Evolutionary conservation across 2,113 vertebrate genomes (phyloP), one percentile per base, ranked within the genome.

Genomic region (Nibea coibor): DNA sequence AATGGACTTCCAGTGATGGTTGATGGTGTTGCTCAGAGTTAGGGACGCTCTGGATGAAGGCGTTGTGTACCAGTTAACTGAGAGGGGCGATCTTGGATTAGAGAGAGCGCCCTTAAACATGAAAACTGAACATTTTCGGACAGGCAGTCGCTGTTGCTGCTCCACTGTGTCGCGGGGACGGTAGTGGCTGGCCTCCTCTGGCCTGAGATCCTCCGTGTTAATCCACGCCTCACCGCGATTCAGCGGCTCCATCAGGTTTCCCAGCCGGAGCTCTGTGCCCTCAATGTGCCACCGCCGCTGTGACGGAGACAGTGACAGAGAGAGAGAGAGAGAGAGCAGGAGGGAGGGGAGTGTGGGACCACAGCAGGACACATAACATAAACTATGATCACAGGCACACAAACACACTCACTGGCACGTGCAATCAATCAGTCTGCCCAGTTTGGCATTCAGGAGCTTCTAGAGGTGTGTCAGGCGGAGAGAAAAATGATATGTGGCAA

Each of bases 341-440:
- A 72, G 56, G 57, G 50, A 57, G 63, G 63, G 42, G 53, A 65
- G 77, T 28, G 5, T 31, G 62, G 75, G 58, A 56, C 69, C 72
- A 69, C 82, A 84, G 84, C 86, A 80, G 69, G 84, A 86, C 69
- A 62, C 53, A 22, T 68, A 81, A 53, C 75, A 82, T 82, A 82
- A 89, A 82, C 85, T 88, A 53, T 90, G 81, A 88, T 87, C 83
- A 87, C 88, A 72, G 16, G 26, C 82, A 65, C 75, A 45, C 77
- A 78, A 65, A 70, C 48, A 67, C 72, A 69, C 57, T 67, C 65
- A 76, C 65, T 65, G 82, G 74, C 90, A 80, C 26, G 61, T 57
- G 59, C 66, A 78, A 87, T 88, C 83, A 75, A 83, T 88, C 91
- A 84, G 66, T 69, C 57, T 61, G 73, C 77, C 69, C 64, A 50